Percentiles rank a stretch among this genome's conserved stretches.
Conservation (phyloP, 1,140 invertebrate species). For the Caenorhabditis brenneri region DNA sequence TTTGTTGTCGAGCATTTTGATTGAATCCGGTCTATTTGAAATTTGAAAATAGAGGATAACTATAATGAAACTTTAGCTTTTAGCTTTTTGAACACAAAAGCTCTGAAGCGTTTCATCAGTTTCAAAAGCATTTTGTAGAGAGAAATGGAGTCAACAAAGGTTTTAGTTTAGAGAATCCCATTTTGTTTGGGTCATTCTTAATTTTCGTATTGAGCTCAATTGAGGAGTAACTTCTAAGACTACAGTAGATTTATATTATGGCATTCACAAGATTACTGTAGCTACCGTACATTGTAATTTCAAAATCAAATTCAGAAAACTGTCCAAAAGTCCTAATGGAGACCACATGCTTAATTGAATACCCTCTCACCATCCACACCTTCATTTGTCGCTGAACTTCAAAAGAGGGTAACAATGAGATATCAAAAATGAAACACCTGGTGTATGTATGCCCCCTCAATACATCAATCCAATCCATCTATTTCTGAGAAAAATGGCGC, state of each 20-base stretch:
- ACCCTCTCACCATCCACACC: neutral
- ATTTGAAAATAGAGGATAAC: neutral
- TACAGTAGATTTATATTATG: too few relatives aligned
- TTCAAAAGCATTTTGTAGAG: too few relatives aligned
- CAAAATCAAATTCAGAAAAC: too few relatives aligned
- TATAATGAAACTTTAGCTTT: neutral
- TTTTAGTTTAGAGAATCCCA: too few relatives aligned
- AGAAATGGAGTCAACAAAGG: too few relatives aligned
- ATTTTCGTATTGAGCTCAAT: too few relatives aligned
- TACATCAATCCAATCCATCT: constrained; percentile 13
- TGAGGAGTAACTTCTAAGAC: too few relatives aligned
- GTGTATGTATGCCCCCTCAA: neutral
- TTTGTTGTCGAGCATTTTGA: neutral
- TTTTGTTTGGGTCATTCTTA: too few relatives aligned
- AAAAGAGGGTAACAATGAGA: constrained; percentile 22
- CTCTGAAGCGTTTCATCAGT: too few relatives aligned
- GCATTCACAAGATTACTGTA: too few relatives aligned
- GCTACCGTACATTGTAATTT: too few relatives aligned
- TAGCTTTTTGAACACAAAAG: neutral
- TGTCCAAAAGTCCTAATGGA: neutral
- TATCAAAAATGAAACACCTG: constrained; percentile 15
- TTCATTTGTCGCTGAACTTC: neutral
- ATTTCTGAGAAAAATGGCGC: constrained; percentile 30
- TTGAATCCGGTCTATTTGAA: neutral
- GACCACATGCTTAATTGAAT: neutral